These are phyloP conservation scores for Rhimphoctona megacephalus DNA, from an alignment of 2,888 invertebrate species.

Conservation along the genomic window DNA sequence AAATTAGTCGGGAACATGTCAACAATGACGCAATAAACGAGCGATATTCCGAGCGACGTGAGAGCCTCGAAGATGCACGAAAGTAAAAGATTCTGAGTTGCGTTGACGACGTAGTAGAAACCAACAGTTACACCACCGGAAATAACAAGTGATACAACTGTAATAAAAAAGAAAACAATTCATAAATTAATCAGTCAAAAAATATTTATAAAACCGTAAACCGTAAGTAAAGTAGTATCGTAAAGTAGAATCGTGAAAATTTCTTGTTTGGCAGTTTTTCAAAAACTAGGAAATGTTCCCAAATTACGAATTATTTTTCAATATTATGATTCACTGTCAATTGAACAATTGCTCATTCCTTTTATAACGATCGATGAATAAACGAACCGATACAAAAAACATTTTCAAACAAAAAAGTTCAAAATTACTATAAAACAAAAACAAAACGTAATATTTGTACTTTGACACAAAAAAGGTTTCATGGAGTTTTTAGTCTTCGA, in stretches of 20 bases:
- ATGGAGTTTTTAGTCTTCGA: no score
- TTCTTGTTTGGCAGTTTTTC: neutral
- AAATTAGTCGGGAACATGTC: slow-evolving; percentile 93
- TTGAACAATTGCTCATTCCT: neutral
- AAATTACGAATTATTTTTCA: neutral
- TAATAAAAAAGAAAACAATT: slow-evolving; percentile 68
- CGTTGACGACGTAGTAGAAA: slow-evolving; percentile 90
- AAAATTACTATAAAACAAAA: no score
- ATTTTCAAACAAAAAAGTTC: neutral
- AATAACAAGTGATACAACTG: slow-evolving; percentile 91
- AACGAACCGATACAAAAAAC: no score
- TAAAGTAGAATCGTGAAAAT: neutral
- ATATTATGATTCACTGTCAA: neutral
- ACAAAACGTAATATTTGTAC: no score
- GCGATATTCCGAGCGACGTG: slow-evolving; percentile 91
- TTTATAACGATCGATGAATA: no score
- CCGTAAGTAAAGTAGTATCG: no score
- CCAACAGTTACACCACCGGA: slow-evolving; percentile 91
- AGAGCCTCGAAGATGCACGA: slow-evolving; percentile 92
- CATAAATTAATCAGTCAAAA: no score
- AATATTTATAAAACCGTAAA: no score
- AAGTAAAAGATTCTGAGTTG: slow-evolving; percentile 90
- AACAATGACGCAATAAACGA: slow-evolving; percentile 92
- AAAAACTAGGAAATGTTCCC: neutral
- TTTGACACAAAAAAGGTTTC: no score